These are phyloP conservation scores for Meandrina meandrites DNA, from an alignment of 92 coral and sea anemone species.

Conservation along the genomic window DNA sequence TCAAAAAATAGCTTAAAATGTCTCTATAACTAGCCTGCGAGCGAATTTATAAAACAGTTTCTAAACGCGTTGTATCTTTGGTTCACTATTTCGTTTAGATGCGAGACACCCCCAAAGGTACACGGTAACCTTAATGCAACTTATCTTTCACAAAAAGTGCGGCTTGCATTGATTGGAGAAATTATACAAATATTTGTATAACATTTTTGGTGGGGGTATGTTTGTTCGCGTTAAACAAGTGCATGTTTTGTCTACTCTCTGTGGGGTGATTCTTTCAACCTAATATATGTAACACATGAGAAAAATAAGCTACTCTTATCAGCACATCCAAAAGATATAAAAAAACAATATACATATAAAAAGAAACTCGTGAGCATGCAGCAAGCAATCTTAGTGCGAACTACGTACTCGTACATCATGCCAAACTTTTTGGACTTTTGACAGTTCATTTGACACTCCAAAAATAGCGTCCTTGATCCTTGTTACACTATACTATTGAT, in stretches of 20 bases:
- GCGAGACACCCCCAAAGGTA: too few relatives aligned
- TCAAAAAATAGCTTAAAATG: too few relatives aligned
- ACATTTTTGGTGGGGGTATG: slow-evolving; percentile 1
- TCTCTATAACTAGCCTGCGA: too few relatives aligned
- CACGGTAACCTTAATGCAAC: not conserved
- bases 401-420: not conserved
- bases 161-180: not conserved
- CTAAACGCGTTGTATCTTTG: too few relatives aligned
- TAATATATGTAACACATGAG: not conserved
- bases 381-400: not conserved
- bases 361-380: not conserved
- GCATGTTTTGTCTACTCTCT: not conserved
- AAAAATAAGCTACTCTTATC: not conserved
- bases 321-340: not conserved
- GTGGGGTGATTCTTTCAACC: not conserved
- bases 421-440: too few relatives aligned
- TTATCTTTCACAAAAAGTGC: not conserved
- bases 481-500: not conserved
- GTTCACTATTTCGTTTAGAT: too few relatives aligned
- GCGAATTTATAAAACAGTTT: too few relatives aligned
- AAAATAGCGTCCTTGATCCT: not conserved
- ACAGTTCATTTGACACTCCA: not conserved
- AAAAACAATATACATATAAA: not conserved
- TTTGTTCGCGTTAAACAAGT: not conserved
- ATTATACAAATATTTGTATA: not conserved